Evolutionary conservation across 2,113 vertebrate species (phyloP), one percentile per base, ranked within the genome.

Genomic region (Myrmecophaga tridactyla): DNA sequence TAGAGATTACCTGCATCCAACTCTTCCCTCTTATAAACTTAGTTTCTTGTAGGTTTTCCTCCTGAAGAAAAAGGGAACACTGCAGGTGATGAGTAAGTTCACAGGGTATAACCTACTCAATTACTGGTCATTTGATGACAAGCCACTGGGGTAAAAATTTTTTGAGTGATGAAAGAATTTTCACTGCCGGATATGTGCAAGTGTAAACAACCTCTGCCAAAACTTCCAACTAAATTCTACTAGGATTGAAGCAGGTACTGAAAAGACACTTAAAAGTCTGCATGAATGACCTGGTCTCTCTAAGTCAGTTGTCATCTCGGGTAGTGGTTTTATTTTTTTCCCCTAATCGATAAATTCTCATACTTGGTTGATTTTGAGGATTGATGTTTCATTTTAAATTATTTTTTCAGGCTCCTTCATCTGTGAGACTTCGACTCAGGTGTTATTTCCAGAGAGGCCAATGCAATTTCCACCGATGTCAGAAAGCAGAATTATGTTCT

Each of bases 401-500:
- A 23, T 63, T 65, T 92, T 94, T 90, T 56, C 41, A 51, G 12
- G 15, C 23, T 72, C 82, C 20, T 78, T 95, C 70, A 73, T 94
- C 48, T 77, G 53, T 48, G 80, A 93, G 62, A 76, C 46, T 90
- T 86, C 41, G 11, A 90, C 86, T 89, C 85, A 94, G 69, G 51
- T 91, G 69, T 65, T 95, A 73, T 92, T 97, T 95, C 94, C 53
- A 77, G 51, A 89, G 46, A 90, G 41, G 51, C 73, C 76, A 87
- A 69, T 93, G 51, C 53, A 90, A 97, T 97, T 97, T 97, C 84
- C 73, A 82, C 90, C 7, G 56, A 81, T 93, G 85, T 95, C 93
- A 93, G 62, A 93, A 90, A 96, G 65, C 72, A 93, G 89, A 96
- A 90, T 96, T 94, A 92, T 53, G 46, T 25, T 81, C 65, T 97